phyloP scores from a whole-genome alignment of 2,113 vertebrate genomes.

The Anser brachyrhynchus region DNA sequence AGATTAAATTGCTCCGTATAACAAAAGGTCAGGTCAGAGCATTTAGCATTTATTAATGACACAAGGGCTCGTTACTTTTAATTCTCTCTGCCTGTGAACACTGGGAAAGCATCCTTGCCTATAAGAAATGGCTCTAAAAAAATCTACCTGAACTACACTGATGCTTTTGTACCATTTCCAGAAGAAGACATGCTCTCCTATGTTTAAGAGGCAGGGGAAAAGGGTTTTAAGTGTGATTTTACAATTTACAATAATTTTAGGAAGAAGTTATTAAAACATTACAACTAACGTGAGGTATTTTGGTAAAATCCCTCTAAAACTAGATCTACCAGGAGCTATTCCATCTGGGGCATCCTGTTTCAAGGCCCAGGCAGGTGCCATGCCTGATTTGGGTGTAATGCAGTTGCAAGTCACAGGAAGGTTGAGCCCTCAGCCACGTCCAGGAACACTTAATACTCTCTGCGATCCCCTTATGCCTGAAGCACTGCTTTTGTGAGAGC shows the following conservation, averaged over 20 bases:
- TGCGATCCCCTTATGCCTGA: background rate
- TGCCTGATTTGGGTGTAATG: background rate
- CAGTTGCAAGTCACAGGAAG: background rate
- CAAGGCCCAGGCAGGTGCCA: background rate
- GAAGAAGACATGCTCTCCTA: background rate
- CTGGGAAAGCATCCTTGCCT: background rate
- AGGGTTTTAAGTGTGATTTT: background rate
- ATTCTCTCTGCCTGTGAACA: background rate
- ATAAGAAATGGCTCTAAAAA: background rate
- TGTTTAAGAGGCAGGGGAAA: background rate
- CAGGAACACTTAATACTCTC: background rate
- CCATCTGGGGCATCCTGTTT: background rate
- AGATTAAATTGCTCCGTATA: background rate
- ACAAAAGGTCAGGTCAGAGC: background rate
- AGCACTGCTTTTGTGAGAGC: background rate
- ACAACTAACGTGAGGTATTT: background rate
- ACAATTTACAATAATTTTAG: background rate
- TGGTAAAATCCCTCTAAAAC: background rate
- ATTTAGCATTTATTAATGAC: background rate
- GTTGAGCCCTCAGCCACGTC: background rate
- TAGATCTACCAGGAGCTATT: background rate
- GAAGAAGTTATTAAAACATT: background rate
- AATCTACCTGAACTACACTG: background rate
- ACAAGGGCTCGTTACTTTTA: background rate
- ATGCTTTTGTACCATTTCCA: background rate